Conservation (phyloP, 2,888 invertebrate genomes). For the Strigamia maritima region DNA sequence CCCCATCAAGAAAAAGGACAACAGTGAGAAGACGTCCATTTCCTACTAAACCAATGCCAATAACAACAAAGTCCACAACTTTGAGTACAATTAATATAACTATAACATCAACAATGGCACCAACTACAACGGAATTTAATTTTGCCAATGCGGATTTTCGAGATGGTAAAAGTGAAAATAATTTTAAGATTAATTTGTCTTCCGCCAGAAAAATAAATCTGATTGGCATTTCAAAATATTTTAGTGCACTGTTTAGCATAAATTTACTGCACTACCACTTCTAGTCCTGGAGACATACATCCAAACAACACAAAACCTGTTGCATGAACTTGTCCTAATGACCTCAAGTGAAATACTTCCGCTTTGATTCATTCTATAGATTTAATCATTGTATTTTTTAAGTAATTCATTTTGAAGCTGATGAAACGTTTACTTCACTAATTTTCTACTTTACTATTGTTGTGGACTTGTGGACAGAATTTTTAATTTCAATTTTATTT, state of each 20-base stretch:
- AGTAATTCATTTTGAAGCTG: not conserved
- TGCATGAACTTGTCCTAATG: constrained; percentile 21
- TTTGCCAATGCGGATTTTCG: constrained; percentile 8
- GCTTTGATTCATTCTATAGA: not conserved
- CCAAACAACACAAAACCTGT: not conserved
- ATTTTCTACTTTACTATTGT: not conserved
- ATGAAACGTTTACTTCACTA: not conserved
- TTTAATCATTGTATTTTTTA: not conserved
- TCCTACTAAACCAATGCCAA: not conserved
- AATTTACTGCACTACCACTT: not conserved
- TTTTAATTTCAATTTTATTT: not conserved
- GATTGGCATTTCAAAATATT: too few species aligned
- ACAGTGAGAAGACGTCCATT: not conserved
- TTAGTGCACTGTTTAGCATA: too few species aligned
- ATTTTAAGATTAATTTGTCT: not conserved
- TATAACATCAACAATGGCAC: not conserved
- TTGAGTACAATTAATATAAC: not conserved
- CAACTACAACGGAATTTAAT: constrained; percentile 1
- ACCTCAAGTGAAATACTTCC: not conserved
- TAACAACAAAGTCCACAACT: not conserved
- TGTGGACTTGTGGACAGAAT: not conserved
- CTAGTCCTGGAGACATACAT: not conserved
- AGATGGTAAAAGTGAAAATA: not conserved
- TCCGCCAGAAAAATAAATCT: not conserved
- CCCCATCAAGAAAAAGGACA: not conserved